Evolutionary conservation across 2,113 vertebrate species (phyloP).

Genomic region (Sylvietta virens): DNA sequence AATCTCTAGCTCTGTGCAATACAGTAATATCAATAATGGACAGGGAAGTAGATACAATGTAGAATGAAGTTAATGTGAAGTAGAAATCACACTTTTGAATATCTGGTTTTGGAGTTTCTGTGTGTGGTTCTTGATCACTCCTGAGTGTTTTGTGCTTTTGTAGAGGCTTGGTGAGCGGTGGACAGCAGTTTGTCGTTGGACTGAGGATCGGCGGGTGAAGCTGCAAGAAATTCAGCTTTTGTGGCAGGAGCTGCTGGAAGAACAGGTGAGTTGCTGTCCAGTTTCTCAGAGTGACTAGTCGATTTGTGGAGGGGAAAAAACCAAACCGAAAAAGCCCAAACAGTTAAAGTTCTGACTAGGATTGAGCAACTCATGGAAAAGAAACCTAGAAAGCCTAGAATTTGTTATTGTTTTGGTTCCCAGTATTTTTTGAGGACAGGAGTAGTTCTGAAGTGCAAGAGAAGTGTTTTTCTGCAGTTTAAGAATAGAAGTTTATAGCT

Average conservation of each 20-base stretch:
- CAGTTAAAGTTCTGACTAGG: neutral
- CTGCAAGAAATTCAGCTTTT: slow-evolving; percentile 85
- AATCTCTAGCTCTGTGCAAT: neutral
- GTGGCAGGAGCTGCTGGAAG: slow-evolving; percentile 91
- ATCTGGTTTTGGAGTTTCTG: neutral
- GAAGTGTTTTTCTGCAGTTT: neutral
- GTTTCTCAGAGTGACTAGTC: neutral
- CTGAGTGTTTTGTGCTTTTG: neutral
- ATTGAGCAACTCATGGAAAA: neutral
- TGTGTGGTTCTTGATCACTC: neutral
- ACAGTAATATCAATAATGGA: neutral
- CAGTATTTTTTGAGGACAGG: neutral
- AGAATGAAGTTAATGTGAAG: neutral
- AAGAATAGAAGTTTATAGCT: neutral
- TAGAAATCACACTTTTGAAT: neutral
- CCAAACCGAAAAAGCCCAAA: neutral
- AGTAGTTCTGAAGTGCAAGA: neutral
- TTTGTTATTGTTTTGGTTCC: neutral
- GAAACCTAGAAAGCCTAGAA: neutral
- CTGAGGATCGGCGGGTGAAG: slow-evolving; percentile 87
- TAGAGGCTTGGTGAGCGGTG: slow-evolving; percentile 93
- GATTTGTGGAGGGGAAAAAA: neutral
- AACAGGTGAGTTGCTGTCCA: slow-evolving; percentile 78
- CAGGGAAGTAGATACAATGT: neutral
- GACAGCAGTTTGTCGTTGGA: slow-evolving; percentile 97